Evolutionary conservation across 92 coral and sea anemone genomes (phyloP).

Genomic region (Phenganax marumi): DNA sequence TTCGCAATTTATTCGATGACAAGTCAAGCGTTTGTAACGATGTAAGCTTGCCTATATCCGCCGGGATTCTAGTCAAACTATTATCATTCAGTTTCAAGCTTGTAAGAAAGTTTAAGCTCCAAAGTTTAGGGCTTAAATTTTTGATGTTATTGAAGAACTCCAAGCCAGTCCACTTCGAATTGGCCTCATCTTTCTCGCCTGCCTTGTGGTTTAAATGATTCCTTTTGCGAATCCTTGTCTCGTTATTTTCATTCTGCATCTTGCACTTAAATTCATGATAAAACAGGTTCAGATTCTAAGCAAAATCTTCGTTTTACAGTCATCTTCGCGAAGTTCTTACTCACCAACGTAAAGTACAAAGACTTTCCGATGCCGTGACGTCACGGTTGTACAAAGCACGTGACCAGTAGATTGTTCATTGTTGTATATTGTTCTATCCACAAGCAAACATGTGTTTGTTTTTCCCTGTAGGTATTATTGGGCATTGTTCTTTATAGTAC

Average conservation of each 20-base stretch:
- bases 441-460: too few relatives aligned
- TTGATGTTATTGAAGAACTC: constrained; percentile 98
- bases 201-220: constrained; percentile 81
- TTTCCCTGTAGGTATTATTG: too few relatives aligned
- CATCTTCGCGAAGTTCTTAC: constrained; percentile 62
- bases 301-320: background rate
- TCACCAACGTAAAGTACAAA: constrained; percentile 46
- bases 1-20: constrained; percentile 94
- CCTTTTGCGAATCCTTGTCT: constrained; percentile 68
- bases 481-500: too few relatives aligned
- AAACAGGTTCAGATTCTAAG: constrained; percentile 66
- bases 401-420: constrained; percentile 22
- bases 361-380: constrained; percentile 50
- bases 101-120: constrained; percentile 97
- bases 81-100: constrained; percentile 92
- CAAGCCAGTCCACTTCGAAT: constrained; percentile 95
- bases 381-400: constrained; percentile 48
- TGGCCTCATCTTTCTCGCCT: constrained; percentile 88
- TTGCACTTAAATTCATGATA: constrained; percentile 82
- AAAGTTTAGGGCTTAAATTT: constrained; percentile 96
- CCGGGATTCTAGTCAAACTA: constrained; percentile 90
- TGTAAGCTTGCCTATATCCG: constrained; percentile 87
- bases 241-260: constrained; percentile 99
- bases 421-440: background rate
- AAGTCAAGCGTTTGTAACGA: constrained; percentile 89